Base-by-base conservation (phyloP, 2,113 vertebrate genomes). In the Setophaga kirtlandii region DNA sequence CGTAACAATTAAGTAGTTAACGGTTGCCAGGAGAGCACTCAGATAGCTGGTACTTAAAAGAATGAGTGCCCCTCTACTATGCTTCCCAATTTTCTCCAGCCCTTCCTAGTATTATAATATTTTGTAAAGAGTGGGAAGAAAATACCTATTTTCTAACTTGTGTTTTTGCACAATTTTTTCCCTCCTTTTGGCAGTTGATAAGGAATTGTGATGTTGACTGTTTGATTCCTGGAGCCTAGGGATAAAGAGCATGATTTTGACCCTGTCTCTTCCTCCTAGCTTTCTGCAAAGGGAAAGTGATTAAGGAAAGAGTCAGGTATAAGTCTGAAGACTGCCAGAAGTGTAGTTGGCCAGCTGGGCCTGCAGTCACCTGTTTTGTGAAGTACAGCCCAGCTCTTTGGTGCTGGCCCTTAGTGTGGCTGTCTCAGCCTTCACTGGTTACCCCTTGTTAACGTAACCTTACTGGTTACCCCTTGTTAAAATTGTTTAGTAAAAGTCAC, bases 341-440 rank as follows among this genome's bases (percentile, higher is more conserved):
- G 24, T 92, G 14, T 86, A 82, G 47, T 28, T 93, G 80, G 83
- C 69, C 81, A 80, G 23, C 56, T 93, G 58, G 83, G 89, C 80
- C 53, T 91, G 67, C 91, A 65, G 42, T 74, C 67, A 35, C 20
- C 58, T 93, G 63, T 93, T 25, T 41, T 85, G 50, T 85, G 87
- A 70, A 91, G 67, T 76, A 49, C 82, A 85, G 84, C 87, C 30
- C 63, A 91, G 81, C 87, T 87, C 4, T 59, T 94, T 86, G 92
- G 68, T 65, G 35, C 52, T 86, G 50, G 86, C 67, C 89, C 55
- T 59, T 88, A 58, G 46, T 31, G 52, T 81, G 56, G 87, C 47
- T 86, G 47, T 88, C 87, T 90, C 85, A 56, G 75, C 75, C 76
- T 89, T 71, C 77, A 46, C 10, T 89, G 67, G 19, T 91, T 88